Evolutionary conservation across 1,140 invertebrate species (phyloP).

Genomic region (Dufourea novaeangliae): DNA sequence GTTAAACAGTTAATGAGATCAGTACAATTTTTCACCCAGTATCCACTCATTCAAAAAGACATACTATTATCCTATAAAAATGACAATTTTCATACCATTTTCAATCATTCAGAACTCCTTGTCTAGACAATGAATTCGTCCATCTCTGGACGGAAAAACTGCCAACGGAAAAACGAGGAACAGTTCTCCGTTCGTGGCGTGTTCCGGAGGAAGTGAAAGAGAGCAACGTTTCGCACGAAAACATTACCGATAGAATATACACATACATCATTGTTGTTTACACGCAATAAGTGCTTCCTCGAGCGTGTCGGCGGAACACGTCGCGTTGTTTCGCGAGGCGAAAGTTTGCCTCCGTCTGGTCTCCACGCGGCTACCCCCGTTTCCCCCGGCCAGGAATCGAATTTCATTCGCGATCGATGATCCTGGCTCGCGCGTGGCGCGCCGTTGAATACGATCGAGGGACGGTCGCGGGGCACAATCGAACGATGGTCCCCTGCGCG

Average conservation of each 20-base stretch:
- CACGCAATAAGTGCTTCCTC: constrained; percentile 50
- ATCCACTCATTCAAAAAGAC: too few species aligned
- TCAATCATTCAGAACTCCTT: too few species aligned
- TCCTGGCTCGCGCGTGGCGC: neutral
- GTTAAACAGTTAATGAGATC: too few species aligned
- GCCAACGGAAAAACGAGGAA: neutral
- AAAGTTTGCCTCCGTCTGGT: constrained; percentile 36
- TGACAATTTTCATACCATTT: too few species aligned
- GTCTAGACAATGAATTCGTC: too few species aligned
- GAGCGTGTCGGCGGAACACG: constrained; percentile 50
- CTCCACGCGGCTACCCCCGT: neutral
- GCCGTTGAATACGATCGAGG: neutral
- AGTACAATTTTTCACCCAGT: too few species aligned
- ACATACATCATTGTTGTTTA: constrained; percentile 44
- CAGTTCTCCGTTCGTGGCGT: too few species aligned
- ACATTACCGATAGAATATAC: constrained; percentile 31
- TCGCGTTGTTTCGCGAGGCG: constrained; percentile 49
- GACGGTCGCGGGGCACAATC: neutral
- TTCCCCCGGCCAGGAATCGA: constrained; percentile 21
- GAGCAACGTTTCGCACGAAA: constrained; percentile 36
- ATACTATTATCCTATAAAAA: too few species aligned
- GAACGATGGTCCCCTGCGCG: neutral
- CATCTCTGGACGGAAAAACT: too few species aligned
- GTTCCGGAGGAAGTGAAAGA: neutral
- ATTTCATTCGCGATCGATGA: constrained; percentile 34